Percentiles rank a stretch among this genome's conserved stretches.
Evolutionary conservation across 1,140 invertebrate species (phyloP).

Genomic region (Ladona fulva): DNA sequence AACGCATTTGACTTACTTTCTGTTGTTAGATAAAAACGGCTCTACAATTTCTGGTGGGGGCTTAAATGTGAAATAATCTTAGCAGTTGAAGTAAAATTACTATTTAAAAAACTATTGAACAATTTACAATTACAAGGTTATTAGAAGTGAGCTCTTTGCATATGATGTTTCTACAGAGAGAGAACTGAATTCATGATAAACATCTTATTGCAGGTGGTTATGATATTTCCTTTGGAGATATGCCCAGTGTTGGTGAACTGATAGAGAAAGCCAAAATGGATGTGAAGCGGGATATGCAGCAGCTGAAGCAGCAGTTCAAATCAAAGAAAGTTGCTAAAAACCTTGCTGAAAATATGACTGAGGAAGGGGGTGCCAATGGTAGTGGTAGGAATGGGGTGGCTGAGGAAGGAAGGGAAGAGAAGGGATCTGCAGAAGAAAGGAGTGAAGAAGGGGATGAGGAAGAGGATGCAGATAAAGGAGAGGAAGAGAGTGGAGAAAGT

Average conservation of each 20-base stretch:
- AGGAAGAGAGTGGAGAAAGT: conserved; percentile 30
- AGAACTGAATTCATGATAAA: too few species aligned
- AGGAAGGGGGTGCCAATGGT: not conserved
- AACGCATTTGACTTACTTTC: too few species aligned
- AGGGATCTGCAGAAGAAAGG: conserved; percentile 31
- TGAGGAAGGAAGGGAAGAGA: conserved; percentile 21
- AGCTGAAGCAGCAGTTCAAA: conserved; percentile 24
- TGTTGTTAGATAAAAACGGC: too few species aligned
- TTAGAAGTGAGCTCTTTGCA: too few species aligned
- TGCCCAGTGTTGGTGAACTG: conserved; percentile 32
- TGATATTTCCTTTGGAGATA: not conserved
- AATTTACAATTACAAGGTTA: too few species aligned
- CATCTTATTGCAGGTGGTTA: not conserved
- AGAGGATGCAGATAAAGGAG: conserved; percentile 39
- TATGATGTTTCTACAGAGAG: too few species aligned
- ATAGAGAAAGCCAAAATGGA: conserved; percentile 58
- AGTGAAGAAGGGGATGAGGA: conserved; percentile 39
- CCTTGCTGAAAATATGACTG: conserved; percentile 26
- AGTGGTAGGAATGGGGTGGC: conserved; percentile 23
- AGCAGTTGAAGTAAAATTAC: too few species aligned
- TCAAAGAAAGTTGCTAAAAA: conserved; percentile 20
- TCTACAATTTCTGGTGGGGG: too few species aligned
- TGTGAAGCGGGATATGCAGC: conserved; percentile 44
- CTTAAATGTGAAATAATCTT: too few species aligned
- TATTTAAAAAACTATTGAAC: too few species aligned